Conservation (phyloP, 2,113 vertebrate species). For the Jaculus jaculus region DNA sequence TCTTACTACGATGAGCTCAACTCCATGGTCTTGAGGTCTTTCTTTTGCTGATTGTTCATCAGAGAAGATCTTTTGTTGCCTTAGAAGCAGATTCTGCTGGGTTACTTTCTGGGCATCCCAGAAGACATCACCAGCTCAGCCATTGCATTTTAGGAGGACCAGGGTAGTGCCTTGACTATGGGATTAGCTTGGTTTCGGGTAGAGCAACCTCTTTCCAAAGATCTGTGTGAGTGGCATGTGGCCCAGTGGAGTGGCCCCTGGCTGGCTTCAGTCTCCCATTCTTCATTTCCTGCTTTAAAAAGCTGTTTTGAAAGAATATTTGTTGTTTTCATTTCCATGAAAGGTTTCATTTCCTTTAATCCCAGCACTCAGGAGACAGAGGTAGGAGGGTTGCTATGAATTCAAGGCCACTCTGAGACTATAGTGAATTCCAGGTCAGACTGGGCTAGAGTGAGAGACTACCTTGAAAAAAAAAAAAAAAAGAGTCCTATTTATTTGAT, state of each 20-base stretch:
- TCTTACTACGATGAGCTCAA: background rate
- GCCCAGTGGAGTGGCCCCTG: background rate
- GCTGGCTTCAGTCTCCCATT: background rate
- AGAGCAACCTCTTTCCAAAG: background rate
- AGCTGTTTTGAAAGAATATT: background rate
- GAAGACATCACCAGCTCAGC: background rate
- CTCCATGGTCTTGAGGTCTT: background rate
- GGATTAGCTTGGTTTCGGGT: background rate
- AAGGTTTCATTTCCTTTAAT: background rate
- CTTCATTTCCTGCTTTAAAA: background rate
- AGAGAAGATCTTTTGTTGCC: background rate
- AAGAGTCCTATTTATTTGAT: background rate
- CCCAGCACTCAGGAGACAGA: no score
- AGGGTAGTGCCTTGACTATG: background rate
- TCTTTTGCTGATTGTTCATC: background rate
- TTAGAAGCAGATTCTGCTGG: background rate
- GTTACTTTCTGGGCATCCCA: background rate
- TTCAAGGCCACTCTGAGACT: no score
- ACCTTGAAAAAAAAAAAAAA: no score
- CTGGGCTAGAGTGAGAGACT: no score
- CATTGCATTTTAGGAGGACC: background rate
- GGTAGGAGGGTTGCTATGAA: no score
- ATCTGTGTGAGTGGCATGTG: background rate
- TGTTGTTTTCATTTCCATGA: constrained; percentile 5
- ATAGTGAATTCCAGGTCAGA: no score